Base-by-base conservation (phyloP, 2,797 vertebrate species). In the Catamblyrhynchus diadema region DNA sequence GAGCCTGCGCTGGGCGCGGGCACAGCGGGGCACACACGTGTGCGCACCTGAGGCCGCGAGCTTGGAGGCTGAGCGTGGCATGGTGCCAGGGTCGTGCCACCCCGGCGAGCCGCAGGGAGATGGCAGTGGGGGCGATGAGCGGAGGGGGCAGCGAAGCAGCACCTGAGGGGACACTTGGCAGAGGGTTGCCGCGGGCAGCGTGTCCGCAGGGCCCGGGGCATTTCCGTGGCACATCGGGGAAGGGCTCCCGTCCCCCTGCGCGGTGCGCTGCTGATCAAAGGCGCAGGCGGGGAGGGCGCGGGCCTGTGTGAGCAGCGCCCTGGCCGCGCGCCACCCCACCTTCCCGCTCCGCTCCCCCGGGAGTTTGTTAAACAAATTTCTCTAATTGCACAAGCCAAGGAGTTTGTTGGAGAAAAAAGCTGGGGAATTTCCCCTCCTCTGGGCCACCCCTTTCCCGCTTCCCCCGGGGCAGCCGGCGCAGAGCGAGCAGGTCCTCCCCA, bases 301-400 rank as follows among this genome's bases (percentile, higher is more conserved):
- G 94, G 94, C 95, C 75, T 93, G 95, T 94, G 90, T 15, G 64
- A 95, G 94, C 95, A 95, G 91, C 67, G 18, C 81, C 85, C 95
- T 93, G 95, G 94, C 94, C 19, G 18, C 1, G 11, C 15, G 79
- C 93, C 93, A 90, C 90, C 86, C 88, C 87, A 88, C 93, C 94
- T 88, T 82, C 93, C 94, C 72, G n/a, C 94, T 88, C 95, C 19
- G 41, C 93, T 95, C 96, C 88, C 79, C 82, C 24, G 57, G 71
- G 92, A 96, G 94, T 94, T 95, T 86, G 88, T 96, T 96, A 96
- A 96, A 95, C 96, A 96, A 95, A 95, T 95, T 94, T 93, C 82
- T 93, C 86, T 95, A 94, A 95, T 95, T 94, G 96, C 96, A 93
- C 94, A 87, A 86, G 88, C 82, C 30, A 30, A 86, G 83, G 75